A percentile compares a stretch with the other conserved stretches of the same genome.
Conservation (phyloP, 2,113 vertebrate species). For the Cyprinus carpio region DNA sequence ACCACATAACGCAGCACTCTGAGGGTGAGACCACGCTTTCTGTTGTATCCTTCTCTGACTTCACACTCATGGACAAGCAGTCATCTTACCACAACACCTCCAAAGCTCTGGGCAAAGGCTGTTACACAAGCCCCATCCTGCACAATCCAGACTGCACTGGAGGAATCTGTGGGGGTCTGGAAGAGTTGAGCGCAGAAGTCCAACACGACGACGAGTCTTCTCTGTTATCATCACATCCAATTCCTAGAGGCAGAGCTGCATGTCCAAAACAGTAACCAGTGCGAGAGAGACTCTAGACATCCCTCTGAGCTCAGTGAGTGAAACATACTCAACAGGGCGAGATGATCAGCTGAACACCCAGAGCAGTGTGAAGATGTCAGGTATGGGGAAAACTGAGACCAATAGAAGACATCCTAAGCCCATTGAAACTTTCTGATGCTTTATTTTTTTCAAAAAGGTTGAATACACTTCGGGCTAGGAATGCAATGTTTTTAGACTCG, state of each 20-base stretch:
- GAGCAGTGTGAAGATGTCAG: not conserved
- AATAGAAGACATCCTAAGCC: not conserved
- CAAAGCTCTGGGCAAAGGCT: slow-evolving; percentile 5
- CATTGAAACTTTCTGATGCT: not conserved
- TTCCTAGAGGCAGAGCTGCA: not conserved
- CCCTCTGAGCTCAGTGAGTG: slow-evolving; percentile 57
- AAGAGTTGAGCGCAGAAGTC: not conserved
- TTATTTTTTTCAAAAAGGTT: not conserved
- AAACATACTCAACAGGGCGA: slow-evolving; percentile 11
- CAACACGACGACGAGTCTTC: not conserved
- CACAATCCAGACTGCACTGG: not conserved
- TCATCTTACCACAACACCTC: not conserved
- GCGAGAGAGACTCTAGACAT: not conserved
- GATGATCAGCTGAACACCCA: not conserved
- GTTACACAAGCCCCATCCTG: slow-evolving; percentile 16
- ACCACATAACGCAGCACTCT: slow-evolving; percentile 56
- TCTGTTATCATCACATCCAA: not conserved
- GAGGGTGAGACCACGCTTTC: slow-evolving; percentile 55
- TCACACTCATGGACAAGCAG: not conserved
- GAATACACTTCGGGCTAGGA: not conserved
- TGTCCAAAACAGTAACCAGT: not conserved
- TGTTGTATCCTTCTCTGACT: slow-evolving; percentile 31
- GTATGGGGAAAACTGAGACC: not conserved
- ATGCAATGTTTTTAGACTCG: not conserved
- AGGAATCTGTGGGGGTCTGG: not conserved